A percentile compares a stretch with the other conserved stretches of the same genome.
Conservation (phyloP, 2,113 vertebrate species). For the Polypterus bichir region DNA sequence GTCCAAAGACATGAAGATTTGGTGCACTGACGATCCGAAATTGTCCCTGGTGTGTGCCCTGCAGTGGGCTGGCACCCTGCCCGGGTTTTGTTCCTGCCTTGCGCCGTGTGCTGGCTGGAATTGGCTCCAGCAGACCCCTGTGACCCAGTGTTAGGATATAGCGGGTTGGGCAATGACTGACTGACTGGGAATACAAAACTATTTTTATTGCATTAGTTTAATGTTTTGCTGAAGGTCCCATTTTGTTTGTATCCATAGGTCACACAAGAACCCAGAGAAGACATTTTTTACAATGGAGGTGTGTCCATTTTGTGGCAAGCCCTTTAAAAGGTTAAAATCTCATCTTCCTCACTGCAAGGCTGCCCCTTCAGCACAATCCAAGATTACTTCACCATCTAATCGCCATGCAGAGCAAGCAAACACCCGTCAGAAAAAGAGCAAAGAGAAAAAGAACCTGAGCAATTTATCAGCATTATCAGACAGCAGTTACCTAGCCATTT, state of each 20-base stretch:
- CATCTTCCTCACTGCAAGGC: slow-evolving; percentile 74
- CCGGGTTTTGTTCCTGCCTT: no score
- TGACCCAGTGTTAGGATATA: no score
- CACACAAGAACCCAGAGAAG: background rate
- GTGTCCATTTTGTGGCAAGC: slow-evolving; percentile 67
- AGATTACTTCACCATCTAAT: slow-evolving; percentile 1
- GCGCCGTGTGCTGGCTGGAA: no score
- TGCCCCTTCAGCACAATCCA: slow-evolving; percentile 18
- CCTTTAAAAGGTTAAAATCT: slow-evolving; percentile 69
- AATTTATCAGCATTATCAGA: background rate
- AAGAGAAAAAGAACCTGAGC: no score
- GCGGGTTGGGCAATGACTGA: no score
- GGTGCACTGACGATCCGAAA: no score
- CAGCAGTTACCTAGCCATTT: background rate
- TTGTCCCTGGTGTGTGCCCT: no score
- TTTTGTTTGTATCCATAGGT: background rate
- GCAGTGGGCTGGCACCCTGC: no score
- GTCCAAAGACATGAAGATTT: no score
- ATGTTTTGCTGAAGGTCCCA: background rate
- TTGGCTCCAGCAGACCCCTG: no score
- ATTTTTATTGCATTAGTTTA: background rate
- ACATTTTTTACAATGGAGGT: slow-evolving; percentile 30
- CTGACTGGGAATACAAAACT: background rate
- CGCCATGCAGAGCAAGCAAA: background rate
- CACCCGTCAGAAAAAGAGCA: no score